Evolutionary conservation across 2,888 invertebrate species (phyloP).

Genomic region (Gastracanthus pulcherrimus): DNA sequence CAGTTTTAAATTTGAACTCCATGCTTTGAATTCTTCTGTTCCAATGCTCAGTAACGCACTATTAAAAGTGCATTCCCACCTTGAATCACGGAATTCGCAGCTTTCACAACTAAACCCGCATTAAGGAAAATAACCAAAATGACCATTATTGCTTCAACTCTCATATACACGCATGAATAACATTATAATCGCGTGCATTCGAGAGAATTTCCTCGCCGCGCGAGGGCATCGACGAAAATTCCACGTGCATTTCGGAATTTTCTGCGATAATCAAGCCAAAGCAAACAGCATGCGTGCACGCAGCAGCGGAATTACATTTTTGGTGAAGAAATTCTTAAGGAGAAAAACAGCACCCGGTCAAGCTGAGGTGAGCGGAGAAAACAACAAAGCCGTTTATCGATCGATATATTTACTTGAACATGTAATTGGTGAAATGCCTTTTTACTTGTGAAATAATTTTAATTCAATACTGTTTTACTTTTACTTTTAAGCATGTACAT

Average conservation of each 20-base stretch:
- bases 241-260: constrained; percentile 28
- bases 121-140: constrained; percentile 20
- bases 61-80: constrained; percentile 29
- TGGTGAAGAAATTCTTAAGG: not conserved
- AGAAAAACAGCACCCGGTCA: not conserved
- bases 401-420: not conserved
- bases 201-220: not conserved
- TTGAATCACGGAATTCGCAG: not conserved
- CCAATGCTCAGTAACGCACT: not conserved
- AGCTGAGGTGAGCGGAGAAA: constrained; percentile 1
- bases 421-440: not conserved
- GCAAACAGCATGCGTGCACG: not conserved
- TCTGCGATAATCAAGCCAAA: constrained; percentile 30
- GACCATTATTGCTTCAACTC: not conserved
- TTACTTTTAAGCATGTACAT: too few species aligned
- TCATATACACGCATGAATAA: not conserved
- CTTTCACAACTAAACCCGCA: constrained; percentile 29
- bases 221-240: constrained; percentile 3
- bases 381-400: not conserved
- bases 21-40: not conserved
- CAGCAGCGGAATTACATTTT: not conserved
- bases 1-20: not conserved
- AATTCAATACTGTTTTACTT: not conserved
- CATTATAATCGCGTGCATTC: not conserved
- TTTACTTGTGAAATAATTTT: not conserved